These are phyloP conservation scores for Otolemur garnettii DNA, from an alignment of 2,113 vertebrate species.

Conservation along the genomic window DNA sequence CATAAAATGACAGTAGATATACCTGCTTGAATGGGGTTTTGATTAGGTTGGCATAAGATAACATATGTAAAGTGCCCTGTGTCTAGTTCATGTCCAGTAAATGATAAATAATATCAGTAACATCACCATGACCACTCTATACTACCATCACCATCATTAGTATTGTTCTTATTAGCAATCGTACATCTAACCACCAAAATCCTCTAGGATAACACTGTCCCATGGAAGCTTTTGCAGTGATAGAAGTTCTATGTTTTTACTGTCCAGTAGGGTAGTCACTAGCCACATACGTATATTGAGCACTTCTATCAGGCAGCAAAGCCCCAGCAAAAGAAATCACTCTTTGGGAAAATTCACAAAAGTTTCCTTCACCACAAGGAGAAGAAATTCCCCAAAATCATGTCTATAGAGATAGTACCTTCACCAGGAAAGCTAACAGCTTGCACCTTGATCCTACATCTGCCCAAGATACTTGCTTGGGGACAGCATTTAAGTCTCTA, in stretches of 20 bases:
- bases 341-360: neutral
- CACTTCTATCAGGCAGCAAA: accelerated
- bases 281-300: accelerated
- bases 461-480: neutral
- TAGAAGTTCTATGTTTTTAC: neutral
- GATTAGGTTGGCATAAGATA: neutral
- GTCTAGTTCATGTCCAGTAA: no score
- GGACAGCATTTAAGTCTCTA: no score
- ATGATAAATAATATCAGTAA: no score
- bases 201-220: neutral
- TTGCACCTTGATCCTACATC: neutral
- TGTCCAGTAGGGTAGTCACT: neutral
- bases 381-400: neutral
- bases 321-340: neutral
- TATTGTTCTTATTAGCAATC: neutral
- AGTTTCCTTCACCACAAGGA: no score
- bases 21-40: neutral
- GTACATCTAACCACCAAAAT: neutral
- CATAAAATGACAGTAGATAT: neutral
- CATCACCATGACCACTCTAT: accelerated
- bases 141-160: neutral
- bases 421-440: neutral
- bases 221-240: neutral
- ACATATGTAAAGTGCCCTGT: no score
- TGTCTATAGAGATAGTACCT: no score